Evolutionary conservation across 1,140 invertebrate species (phyloP).

Genomic region (Neodiprion fabricii): DNA sequence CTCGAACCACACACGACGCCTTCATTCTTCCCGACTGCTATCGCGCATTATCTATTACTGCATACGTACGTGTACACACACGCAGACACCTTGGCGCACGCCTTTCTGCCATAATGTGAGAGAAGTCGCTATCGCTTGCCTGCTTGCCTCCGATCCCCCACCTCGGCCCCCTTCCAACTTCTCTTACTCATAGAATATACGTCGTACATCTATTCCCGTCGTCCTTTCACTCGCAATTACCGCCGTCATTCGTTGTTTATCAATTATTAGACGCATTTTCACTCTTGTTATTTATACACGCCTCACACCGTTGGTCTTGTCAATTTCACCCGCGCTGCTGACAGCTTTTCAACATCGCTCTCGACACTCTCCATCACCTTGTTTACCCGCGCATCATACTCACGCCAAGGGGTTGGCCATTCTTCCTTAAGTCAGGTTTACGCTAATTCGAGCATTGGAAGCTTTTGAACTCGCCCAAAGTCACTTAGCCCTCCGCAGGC

Average conservation of each 20-base stretch:
- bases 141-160: conserved; percentile 50
- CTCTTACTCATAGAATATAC: no score
- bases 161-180: conserved; percentile 27
- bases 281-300: background rate
- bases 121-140: conserved; percentile 49
- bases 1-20: conserved; percentile 28
- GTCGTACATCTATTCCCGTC: background rate
- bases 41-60: background rate
- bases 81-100: conserved; percentile 29
- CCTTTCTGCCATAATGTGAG: conserved; percentile 24
- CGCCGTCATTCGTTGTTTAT: background rate
- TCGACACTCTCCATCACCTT: no score
- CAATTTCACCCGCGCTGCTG: no score
- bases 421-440: no score
- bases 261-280: background rate
- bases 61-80: conserved; percentile 9
- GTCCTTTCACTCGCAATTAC: background rate
- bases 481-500: no score
- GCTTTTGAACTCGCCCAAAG: no score
- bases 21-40: background rate
- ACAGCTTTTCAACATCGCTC: no score
- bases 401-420: no score
- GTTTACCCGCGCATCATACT: no score
- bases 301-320: background rate
- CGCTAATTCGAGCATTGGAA: no score